Base-by-base conservation (phyloP, 2,113 vertebrate species). In the Halcyon malimbica region DNA sequence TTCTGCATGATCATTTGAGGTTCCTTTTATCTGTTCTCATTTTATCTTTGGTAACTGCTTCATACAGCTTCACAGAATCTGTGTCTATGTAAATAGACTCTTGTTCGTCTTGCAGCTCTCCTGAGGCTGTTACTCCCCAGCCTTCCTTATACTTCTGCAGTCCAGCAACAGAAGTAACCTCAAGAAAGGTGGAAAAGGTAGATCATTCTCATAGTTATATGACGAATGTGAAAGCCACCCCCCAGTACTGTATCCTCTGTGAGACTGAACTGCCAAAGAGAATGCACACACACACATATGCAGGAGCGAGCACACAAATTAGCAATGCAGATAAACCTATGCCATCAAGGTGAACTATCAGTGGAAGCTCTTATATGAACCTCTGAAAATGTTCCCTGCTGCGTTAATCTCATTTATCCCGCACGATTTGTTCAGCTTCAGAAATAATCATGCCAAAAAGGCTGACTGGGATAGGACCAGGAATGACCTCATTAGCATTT, bases 401-500 rank as follows among this genome's bases (percentile, higher is more conserved):
- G 63, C 0, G 0, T 70, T 91, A 83, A 86, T 94, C 69, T 84
- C 46, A 78, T 84, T 88, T 77, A 75, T 85, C 79, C 75, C 57
- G 39, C 39, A 54, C 0, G 0, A 54, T 91, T 92, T 92, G 21
- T 85, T 81, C 86, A 87, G 21, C 42, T 89, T n/a, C 50, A 90
- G 73, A 93, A 93, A 94, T 89, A 88, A 92, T 82, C 8, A 15
- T 51, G 39, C 65, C 83, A 76, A 68, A 91, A 91, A 74, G 54
- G 62, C 86, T 91, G 76, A 65, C 51, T 77, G 51, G 42, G 71
- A 46, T 74, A 90, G 50, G 85, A 94, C 68, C 60, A 88, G 37
- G 56, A 90, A 70, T 71, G 87, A 93, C 83, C 90, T 96, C 88
- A 94, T 97, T 95, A 97, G 23, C 71, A 95, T 94, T 97, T 94